Evolutionary conservation across 2,113 vertebrate species (phyloP), one percentile per base, ranked within the genome.

Genomic region (Dissostichus mawsoni): DNA sequence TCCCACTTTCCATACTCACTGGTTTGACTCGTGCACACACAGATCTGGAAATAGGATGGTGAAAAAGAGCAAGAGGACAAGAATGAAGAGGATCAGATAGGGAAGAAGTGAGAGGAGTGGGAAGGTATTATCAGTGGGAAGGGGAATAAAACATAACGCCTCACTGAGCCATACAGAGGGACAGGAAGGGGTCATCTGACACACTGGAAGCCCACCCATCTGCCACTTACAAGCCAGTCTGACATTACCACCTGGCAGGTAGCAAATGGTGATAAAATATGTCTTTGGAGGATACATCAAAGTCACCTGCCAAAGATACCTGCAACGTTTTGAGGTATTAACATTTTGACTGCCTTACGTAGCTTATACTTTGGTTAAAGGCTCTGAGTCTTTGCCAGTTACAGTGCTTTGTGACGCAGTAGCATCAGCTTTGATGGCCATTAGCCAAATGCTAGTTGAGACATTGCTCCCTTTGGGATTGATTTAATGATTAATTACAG

Each of bases 61-160:
- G 29, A n/a, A 61, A 29, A 29, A 11, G 11, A 8, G 13, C 3
- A 65, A 18, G 29, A 56, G 81, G 68, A 85, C 78, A 67, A 74
- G 55, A 65, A 58, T 45, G 69, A 67, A 71, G 57, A 74, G 50
- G n/a, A 89, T 86, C 76, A 82, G 71, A 78, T 72, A 83, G 53
- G 44, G 20, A 4, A 69, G 44, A 80, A 79, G 73, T 63, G 82
- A 82, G 78, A 68, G 80, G 76, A 67, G 23, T 17, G 52, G 66
- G 62, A 50, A 87, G 73, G 73, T 75, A 44, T 62, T 61, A 84
- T 51, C 67, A 73, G 79, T 45, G 25, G 86, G 82, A 74, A 20
- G 67, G 47, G 77, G 66, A 80, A 80, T 82, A 82, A 89, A 63
- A 81, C 45, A 64, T 64, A 79, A 83, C 41, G 69, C 18, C 76